These are phyloP conservation scores for Mormyrus iriodes DNA, from an alignment of 2,113 vertebrate genomes.

Conservation along the genomic window DNA sequence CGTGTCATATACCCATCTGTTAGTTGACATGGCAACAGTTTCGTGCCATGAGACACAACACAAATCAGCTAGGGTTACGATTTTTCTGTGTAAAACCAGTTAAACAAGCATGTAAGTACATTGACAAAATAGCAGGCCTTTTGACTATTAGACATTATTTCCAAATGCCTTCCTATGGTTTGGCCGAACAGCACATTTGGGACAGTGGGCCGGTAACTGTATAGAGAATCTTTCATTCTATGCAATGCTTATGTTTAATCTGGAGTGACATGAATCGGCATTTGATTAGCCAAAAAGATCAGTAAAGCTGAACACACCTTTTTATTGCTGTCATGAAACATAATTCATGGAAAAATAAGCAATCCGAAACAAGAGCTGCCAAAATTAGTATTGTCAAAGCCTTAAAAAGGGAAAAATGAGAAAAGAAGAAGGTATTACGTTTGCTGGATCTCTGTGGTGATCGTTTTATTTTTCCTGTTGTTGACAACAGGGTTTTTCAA, in stretches of 20 bases:
- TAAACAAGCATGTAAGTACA: background rate
- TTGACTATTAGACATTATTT: background rate
- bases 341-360: background rate
- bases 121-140: background rate
- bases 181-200: background rate
- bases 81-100: background rate
- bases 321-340: background rate
- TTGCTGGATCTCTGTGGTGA: background rate
- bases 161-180: background rate
- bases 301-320: background rate
- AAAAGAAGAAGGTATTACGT: background rate
- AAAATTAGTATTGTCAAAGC: background rate
- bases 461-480: background rate
- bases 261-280: background rate
- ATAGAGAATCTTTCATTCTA: background rate
- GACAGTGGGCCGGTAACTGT: background rate
- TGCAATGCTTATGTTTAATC: background rate
- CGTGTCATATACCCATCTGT: background rate
- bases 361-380: background rate
- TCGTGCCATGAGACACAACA: background rate
- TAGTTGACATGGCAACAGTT: slow-evolving; percentile 14
- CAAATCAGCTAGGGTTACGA: background rate
- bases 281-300: background rate
- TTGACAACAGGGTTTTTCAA: background rate
- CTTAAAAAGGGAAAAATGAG: background rate